Evolutionary conservation across 2,797 vertebrate genomes (phyloP), one percentile per base, ranked within the genome.

Genomic region (Cyclopterus lumpus): DNA sequence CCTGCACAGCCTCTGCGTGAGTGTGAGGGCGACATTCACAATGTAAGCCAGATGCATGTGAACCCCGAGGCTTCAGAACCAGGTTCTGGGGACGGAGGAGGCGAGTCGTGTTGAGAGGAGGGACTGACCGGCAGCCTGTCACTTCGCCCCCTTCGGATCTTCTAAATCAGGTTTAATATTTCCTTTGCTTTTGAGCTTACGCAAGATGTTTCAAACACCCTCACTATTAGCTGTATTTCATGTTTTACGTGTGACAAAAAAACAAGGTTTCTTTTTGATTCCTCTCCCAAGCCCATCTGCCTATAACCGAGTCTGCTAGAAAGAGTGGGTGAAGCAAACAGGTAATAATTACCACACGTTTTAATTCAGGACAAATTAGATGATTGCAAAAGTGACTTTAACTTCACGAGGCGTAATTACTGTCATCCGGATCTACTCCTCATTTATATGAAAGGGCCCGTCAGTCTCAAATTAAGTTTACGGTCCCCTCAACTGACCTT

Each of bases 401-500:
- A 34, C 80, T 82, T 59, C 53, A 73, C 73, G 22, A 65, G 5
- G n/a, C 46, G 0, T 82, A 75, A 85, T 85, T 78, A 81, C 65
- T 75, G 62, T 53, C 75, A 54, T 44, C 24, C 57, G 30, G 54
- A 78, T 80, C 67, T 65, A 26, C 73, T 60, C 24, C 36, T 66
- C 14, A 0, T 71, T 77, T 67, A 61, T 67, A 61, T 75, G 80
- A 85, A 73, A 79, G 63, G 20, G 18, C 49, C 42, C 68, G 85
- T 79, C 76, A 40, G 49, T 63, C 80, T 79, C 57, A 74, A 77
- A 86, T 77, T 72, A 75, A 79, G 67, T 82, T 83, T 71, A 77
- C 73, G 8, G 59, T 77, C 75, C 83, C 80, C 73, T 77, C 75
- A n/a, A 53, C 76, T 84, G 84, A 88, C 88, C 86, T 89, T 88